Conservation (phyloP, 2,888 invertebrate species). For the Luperina testacea region DNA sequence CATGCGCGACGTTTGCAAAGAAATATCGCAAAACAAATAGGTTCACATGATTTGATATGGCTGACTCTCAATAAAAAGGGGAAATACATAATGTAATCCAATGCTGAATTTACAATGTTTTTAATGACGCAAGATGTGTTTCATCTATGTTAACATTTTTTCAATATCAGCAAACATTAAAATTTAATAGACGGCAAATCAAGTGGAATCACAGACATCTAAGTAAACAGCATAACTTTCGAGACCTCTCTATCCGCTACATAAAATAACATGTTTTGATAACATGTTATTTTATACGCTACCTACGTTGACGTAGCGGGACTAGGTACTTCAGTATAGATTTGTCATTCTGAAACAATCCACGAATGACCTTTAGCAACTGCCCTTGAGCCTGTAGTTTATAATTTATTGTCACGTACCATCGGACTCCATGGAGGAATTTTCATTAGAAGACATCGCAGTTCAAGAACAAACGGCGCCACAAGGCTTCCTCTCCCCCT, state of each 20-base stretch:
- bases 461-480: conserved; percentile 79
- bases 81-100: conserved; percentile 39
- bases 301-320: no score
- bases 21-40: conserved; percentile 26
- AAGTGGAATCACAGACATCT: not conserved
- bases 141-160: conserved; percentile 22
- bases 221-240: not conserved
- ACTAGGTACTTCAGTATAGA: conserved; percentile 5
- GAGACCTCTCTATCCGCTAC: not conserved
- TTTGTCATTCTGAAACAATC: conserved; percentile 15
- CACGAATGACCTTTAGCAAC: conserved; percentile 17
- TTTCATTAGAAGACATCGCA: conserved; percentile 73
- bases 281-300: no score
- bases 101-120: conserved; percentile 11
- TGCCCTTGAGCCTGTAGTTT: conserved; percentile 58
- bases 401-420: conserved; percentile 64
- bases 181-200: not conserved
- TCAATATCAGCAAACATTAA: conserved; percentile 7
- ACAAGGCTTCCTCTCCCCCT: conserved; percentile 76
- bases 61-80: conserved; percentile 35
- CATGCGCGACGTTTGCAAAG: conserved; percentile 1
- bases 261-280: not conserved
- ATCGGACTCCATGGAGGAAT: conserved; percentile 70
- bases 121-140: conserved; percentile 28
- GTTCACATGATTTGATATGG: conserved; percentile 26